These are phyloP conservation scores for Pygoscelis adeliae DNA, from an alignment of 2,113 vertebrate genomes.

Conservation along the genomic window DNA sequence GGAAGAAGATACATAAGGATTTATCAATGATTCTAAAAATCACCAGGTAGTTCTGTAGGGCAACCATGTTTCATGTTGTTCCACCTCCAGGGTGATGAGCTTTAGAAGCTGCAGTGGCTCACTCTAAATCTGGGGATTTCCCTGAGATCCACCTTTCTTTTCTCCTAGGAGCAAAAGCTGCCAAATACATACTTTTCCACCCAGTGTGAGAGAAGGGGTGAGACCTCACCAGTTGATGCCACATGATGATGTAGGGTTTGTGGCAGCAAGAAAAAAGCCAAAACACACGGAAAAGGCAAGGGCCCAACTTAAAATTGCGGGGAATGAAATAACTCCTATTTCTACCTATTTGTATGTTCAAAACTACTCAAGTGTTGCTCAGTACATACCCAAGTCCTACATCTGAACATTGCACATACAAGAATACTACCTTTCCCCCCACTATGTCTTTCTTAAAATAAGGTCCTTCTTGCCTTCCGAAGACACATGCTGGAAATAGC, in stretches of 20 bases:
- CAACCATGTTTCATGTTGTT: neutral
- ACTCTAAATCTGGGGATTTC: neutral
- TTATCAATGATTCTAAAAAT: neutral
- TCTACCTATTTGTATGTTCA: neutral
- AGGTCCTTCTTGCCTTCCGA: neutral
- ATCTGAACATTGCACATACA: neutral
- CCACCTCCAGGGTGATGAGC: neutral
- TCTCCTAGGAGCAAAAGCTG: neutral
- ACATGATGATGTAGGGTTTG: neutral
- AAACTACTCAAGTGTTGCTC: neutral
- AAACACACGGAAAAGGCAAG: neutral
- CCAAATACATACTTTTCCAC: neutral
- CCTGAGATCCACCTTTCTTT: neutral
- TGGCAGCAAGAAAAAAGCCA: neutral
- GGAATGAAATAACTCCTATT: neutral
- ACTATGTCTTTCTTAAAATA: neutral
- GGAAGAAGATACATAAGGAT: neutral
- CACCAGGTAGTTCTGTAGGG: neutral
- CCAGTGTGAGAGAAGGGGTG: neutral
- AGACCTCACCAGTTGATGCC: neutral
- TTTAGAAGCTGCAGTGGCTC: neutral
- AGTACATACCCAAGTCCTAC: neutral
- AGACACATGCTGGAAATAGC: neutral
- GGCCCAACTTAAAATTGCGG: neutral
- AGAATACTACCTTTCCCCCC: neutral